Evolutionary conservation across 1,140 invertebrate species (phyloP), one percentile per base, ranked within the genome.

Genomic region (Oreohelix idahoensis): DNA sequence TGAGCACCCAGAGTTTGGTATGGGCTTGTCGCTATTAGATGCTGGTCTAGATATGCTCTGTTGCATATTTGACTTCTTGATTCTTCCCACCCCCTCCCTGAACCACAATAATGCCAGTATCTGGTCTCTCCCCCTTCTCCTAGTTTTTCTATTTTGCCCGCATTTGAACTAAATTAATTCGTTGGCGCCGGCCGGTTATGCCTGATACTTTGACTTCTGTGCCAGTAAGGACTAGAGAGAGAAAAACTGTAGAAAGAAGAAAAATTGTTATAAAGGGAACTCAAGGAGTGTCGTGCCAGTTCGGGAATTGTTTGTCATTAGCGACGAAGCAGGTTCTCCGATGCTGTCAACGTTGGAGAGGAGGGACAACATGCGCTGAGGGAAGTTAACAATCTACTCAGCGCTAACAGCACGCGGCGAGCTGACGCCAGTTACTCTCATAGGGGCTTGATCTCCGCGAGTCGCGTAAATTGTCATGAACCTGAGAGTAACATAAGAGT

Each of bases 331-430:
- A 66, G n/a, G 63, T 32, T 58, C 63, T 66, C 20, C 20, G 63
- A 32, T 29, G n/a, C 63, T 66, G 63, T 66, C 63, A 66, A 32
- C 4, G 63, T 66, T 66, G n/a, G 29, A 66, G 63, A 66, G 63
- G 8, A 32, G n/a, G 63, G 29, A 66, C 63, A 66, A 66, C 63
- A 66, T 66, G n/a, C 63, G 63, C 63, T 11, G 10, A n/a, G 63
- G 29, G 29, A 66, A 66, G 10, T 32, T 66, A 66, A 66, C 29
- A 66, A 32, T n/a, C n/a, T 66, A 32, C n/a, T 66, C 63, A 66
- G 63, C 32, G n/a, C 29, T 66, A 66, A 66, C 63, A 32, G 63
- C 63, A 66, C 63, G 63, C 63, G 63, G 17, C n/a, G 1, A 35
- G 29, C n/a, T 32, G 63, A 66, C 63, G 63, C 63, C 63, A 66